A percentile compares a stretch with the other conserved stretches of the same genome.
phyloP scores from a whole-genome alignment of 1,140 invertebrate genomes.

The Forficula auricularia region DNA sequence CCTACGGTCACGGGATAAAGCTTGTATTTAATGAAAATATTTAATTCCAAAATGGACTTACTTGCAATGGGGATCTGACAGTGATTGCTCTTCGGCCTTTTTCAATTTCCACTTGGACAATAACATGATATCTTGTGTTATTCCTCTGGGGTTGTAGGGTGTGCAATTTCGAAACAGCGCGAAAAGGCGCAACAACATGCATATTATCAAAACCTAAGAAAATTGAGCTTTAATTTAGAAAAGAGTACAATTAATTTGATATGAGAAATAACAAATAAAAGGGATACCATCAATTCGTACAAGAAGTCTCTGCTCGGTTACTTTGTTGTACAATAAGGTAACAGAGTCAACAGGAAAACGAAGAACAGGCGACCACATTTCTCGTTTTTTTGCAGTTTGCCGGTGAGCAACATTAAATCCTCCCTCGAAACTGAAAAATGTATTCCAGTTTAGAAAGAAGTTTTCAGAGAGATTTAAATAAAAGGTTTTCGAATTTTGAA shows the following conservation, averaged over 20 bases:
- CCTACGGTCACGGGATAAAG: no score
- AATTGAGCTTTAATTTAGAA: no score
- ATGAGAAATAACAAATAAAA: not conserved
- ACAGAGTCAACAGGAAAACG: constrained; percentile 32
- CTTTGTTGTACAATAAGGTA: constrained; percentile 32
- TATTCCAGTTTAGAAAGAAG: no score
- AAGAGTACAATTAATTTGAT: constrained; percentile 14
- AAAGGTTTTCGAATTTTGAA: no score
- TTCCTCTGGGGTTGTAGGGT: constrained; percentile 46
- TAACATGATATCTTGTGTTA: constrained; percentile 44
- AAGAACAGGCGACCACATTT: constrained; percentile 21
- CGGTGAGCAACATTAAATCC: constrained; percentile 21
- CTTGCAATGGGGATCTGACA: constrained; percentile 57
- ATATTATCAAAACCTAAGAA: constrained; percentile 46
- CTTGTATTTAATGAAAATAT: no score
- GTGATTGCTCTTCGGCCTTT: constrained; percentile 42
- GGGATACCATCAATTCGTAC: not conserved
- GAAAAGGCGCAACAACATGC: constrained; percentile 49
- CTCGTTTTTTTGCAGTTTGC: constrained; percentile 17
- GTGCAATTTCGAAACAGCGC: constrained; percentile 48
- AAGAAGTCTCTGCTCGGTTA: constrained; percentile 37
- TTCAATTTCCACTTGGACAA: constrained; percentile 41
- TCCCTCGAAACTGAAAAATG: constrained; percentile 20
- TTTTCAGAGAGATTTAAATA: no score
- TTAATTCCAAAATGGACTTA: no score